A percentile compares a stretch with the other conserved stretches of the same genome.
phyloP scores from a whole-genome alignment of 2,113 vertebrate species.

The Arizona elegans region DNA sequence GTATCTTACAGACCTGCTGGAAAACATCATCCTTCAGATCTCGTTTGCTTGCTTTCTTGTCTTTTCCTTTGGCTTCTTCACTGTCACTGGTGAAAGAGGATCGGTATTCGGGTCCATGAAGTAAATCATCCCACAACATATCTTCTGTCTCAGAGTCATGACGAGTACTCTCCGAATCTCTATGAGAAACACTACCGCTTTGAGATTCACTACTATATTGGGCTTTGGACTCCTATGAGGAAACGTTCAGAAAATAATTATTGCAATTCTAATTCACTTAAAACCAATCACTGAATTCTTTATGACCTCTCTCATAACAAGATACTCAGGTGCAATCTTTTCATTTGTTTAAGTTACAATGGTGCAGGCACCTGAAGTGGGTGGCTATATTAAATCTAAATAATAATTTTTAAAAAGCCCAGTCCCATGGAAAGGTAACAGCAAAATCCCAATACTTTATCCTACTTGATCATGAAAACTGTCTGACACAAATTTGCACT shows the following conservation, averaged over 20 bases:
- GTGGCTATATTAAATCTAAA: not conserved
- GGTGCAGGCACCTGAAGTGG: not conserved
- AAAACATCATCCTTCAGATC: slow-evolving; percentile 82
- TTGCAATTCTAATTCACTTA: not conserved
- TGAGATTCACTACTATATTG: slow-evolving; percentile 43
- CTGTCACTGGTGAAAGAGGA: slow-evolving; percentile 88
- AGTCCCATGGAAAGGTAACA: not conserved
- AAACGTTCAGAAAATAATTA: fast-evolving
- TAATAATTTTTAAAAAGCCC: not conserved
- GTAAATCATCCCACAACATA: slow-evolving; percentile 92
- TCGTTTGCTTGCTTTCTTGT: slow-evolving; percentile 56
- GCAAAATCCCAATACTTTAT: not conserved
- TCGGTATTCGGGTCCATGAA: slow-evolving; percentile 86
- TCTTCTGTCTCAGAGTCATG: slow-evolving; percentile 93
- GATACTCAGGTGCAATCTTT: not conserved
- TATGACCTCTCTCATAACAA: not conserved
- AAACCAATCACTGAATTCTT: not conserved
- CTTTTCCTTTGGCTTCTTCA: slow-evolving; percentile 66
- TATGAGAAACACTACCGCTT: slow-evolving; percentile 64
- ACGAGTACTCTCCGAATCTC: slow-evolving; percentile 77
- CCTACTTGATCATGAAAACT: not conserved
- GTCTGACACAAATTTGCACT: not conserved
- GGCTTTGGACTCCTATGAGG: slow-evolving; percentile 57
- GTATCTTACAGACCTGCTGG: slow-evolving; percentile 75
- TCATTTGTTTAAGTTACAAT: not conserved